Percentiles rank a stretch among this genome's conserved stretches.
phyloP scores from a whole-genome alignment of 2,888 invertebrate species.

The Aphidoletes aphidimyza region DNA sequence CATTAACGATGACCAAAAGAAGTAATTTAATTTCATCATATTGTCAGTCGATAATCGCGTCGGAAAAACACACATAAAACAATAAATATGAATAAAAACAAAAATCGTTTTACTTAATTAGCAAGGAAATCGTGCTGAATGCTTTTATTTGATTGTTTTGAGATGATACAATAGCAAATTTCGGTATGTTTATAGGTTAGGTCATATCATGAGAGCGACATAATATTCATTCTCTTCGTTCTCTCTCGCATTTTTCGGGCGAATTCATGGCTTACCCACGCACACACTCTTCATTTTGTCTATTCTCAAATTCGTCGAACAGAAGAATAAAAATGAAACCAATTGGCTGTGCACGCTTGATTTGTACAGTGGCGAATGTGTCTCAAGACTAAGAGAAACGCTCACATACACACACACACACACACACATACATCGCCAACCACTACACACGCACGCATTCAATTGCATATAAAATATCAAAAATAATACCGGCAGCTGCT shows the following conservation, averaged over 20 bases:
- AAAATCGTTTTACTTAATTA: background rate
- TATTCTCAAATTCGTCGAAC: background rate
- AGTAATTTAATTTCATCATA: background rate
- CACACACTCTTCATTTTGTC: background rate
- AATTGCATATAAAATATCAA: background rate
- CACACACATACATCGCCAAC: background rate
- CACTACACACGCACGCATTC: background rate
- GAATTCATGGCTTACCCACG: background rate
- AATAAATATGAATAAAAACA: background rate
- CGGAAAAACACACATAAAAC: too few species aligned
- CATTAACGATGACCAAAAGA: background rate
- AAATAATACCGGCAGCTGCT: conserved; percentile 50
- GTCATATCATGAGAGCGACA: background rate
- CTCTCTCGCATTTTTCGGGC: too few species aligned
- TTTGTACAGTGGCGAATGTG: background rate
- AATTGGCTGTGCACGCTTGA: background rate
- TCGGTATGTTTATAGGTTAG: conserved; percentile 5
- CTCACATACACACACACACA: background rate
- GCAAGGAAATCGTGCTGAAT: background rate
- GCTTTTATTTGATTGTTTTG: background rate
- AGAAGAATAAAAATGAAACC: too few species aligned
- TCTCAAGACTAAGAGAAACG: background rate
- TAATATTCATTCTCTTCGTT: too few species aligned
- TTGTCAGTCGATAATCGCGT: background rate
- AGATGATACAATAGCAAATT: background rate